Base-by-base conservation (phyloP, 2,888 invertebrate genomes). In the Charanyca ferruginea region DNA sequence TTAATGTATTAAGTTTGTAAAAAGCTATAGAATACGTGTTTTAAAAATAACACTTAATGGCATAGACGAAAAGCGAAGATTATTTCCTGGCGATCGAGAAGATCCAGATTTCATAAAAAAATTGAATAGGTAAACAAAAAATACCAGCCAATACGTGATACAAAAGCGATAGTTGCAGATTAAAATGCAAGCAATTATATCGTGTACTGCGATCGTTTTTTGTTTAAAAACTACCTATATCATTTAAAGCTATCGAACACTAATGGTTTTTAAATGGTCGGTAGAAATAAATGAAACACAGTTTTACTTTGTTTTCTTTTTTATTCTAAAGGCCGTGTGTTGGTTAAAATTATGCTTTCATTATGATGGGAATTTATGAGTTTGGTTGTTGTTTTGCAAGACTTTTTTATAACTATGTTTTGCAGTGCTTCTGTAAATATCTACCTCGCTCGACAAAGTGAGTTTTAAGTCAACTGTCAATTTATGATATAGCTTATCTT, bases 221-320 rank as follows among this genome's bases (percentile, higher is more conserved):
- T 62, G 28, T 66, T 53, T 55, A 22, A 13, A 22, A 55, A 65
- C 61, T 76, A 11, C n/a, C n/a, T n/a, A n/a, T n/a, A 32, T 32
- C 76, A 61, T 80, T 61, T 16, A 51, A 64, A 64, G 58, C 66
- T 44, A 53, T 71, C 61, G 23, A 35, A 9, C 53, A 45, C 65
- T 81, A 83, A 83, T 83, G 73, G 81, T 65, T 75, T 81, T 77
- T 71, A 66, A 83, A 83, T 81, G 76, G 38, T 55, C 47, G 22
- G 32, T 7, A 59, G 45, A 69, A 35, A 48, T 23, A 44, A 59
- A 61, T 28, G 9, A 32, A n/a, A 41, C 20, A 44, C 7, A 9
- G 25, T 18, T 45, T 44, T 1, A 22, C 44, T 16, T 44, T n/a
- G n/a, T n/a, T 25, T 52, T 28, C n/a, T 23, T 23, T 13, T 48